phyloP scores from a whole-genome alignment of 2,888 invertebrate genomes.

The Megalurothrips usitatus region DNA sequence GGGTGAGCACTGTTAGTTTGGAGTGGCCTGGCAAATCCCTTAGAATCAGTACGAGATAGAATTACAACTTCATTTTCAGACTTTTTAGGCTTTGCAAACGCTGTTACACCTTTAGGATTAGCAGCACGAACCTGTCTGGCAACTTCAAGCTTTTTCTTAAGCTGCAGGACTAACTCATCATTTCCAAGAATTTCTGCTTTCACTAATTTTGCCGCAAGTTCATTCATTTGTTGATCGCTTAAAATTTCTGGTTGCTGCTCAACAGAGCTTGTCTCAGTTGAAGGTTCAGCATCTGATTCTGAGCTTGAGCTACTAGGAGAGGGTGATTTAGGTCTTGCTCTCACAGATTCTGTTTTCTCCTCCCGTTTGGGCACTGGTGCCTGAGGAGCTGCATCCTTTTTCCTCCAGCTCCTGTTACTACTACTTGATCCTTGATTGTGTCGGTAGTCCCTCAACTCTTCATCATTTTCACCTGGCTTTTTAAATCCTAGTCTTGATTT shows the following conservation, averaged over 20 bases:
- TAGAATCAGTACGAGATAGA: slow-evolving; percentile 62
- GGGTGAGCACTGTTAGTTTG: slow-evolving; percentile 43
- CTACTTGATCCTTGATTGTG: slow-evolving; percentile 39
- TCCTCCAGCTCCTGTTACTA: slow-evolving; percentile 31
- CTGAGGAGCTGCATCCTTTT: slow-evolving; percentile 28
- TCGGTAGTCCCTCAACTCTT: slow-evolving; percentile 34
- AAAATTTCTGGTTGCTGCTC: slow-evolving; percentile 46
- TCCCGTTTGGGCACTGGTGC: slow-evolving; percentile 31
- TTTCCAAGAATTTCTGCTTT: slow-evolving; percentile 94
- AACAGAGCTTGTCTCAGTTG: slow-evolving; percentile 30
- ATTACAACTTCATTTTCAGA: slow-evolving; percentile 55
- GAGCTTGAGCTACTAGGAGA: slow-evolving; percentile 33
- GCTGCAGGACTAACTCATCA: slow-evolving; percentile 58
- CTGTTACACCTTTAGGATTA: slow-evolving; percentile 34
- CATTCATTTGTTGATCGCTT: slow-evolving; percentile 82
- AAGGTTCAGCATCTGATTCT: slow-evolving; percentile 35
- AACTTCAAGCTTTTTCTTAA: slow-evolving; percentile 68
- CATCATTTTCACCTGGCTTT: slow-evolving; percentile 41
- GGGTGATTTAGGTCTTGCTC: slow-evolving; percentile 33
- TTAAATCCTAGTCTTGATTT: slow-evolving; percentile 39
- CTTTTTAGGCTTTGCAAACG: slow-evolving; percentile 38
- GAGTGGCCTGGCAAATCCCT: slow-evolving; percentile 67
- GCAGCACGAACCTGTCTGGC: slow-evolving; percentile 55
- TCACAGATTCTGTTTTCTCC: slow-evolving; percentile 36
- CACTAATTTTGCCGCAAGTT: slow-evolving; percentile 80